Evolutionary conservation across 2,888 invertebrate species (phyloP).

Genomic region (Agrenia bidenticulata): DNA sequence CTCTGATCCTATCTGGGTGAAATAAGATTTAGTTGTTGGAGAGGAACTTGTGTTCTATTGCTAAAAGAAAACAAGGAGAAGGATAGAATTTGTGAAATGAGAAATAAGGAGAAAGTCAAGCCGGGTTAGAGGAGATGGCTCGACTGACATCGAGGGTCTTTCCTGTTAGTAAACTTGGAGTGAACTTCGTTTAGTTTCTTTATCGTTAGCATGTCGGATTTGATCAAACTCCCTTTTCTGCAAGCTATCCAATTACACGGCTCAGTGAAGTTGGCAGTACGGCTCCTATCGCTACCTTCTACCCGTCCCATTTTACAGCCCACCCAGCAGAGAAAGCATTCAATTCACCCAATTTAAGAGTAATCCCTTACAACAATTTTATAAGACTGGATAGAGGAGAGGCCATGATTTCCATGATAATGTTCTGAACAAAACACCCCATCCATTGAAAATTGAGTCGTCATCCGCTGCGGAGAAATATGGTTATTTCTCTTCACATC

Average conservation of each 20-base stretch:
- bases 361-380: constrained; percentile 49
- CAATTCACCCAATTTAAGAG: constrained; percentile 49
- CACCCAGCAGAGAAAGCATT: constrained; percentile 34
- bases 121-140: constrained; percentile 18
- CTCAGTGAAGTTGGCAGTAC: constrained; percentile 50
- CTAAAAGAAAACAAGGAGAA: constrained; percentile 26
- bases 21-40: background rate
- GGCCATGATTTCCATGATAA: constrained; percentile 49
- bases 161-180: constrained; percentile 17
- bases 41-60: background rate
- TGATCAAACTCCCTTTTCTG: constrained; percentile 53
- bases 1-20: background rate
- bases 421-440: constrained; percentile 41
- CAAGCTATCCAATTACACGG: constrained; percentile 54
- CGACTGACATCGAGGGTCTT: constrained; percentile 21
- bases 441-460: constrained; percentile 45
- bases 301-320: constrained; percentile 23
- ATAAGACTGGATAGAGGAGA: constrained; percentile 29
- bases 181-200: constrained; percentile 39
- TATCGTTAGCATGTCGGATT: constrained; percentile 52
- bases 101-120: constrained; percentile 43
- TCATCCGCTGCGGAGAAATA: constrained; percentile 24
- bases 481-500: constrained; percentile 25
- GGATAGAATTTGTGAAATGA: constrained; percentile 43
- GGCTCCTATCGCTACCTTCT: constrained; percentile 45